Evolutionary conservation across 2,797 vertebrate genomes (phyloP), one percentile per base, ranked within the genome.

Genomic region (Amniataba percoides): DNA sequence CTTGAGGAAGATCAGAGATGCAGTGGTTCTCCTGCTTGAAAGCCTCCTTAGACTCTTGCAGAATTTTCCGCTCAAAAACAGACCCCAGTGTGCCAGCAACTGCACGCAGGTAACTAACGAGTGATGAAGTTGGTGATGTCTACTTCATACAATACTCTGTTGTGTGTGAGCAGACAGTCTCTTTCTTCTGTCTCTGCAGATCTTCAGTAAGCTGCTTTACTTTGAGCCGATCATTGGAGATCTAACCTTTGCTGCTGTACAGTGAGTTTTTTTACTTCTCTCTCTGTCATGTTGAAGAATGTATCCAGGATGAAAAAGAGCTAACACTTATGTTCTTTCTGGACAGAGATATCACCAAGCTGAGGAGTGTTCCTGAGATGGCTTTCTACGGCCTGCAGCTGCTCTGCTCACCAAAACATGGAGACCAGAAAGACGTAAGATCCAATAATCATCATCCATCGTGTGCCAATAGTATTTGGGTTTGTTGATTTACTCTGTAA

Each of bases 21-120:
- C 92, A 5, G 80, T 97, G 12, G 94, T 96, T 70, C 72, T 94
- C 0, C 91, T 98, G 63, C 66, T 98, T 64, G 95, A 93, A 70
- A 97, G 95, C 61, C 92, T 98, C 43, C 92, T 99, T 48, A 93
- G 93, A 16, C 95, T 99, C 68, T 92, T 99, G 1, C 88, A 94
- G 1, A 96, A 90, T 6, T 97, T 98, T 80, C 92, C 96, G 0
- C 94, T 99, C 1, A 96, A 96, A 81, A 96, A 97, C 81, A 95
- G 94, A 46, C 94, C 94, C 5, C 95, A 97, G 4, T 96, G 92
- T 43, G 42, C 95, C 48, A 92, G 92, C 74, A 95, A 87, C 68
- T 97, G 95, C 84, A 86, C 96, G 40, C 93, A 96, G 96, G 98
- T 99, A 71, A 42, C n/a, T 1, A 3, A 1, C 27, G 5, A 31